Base-by-base conservation (phyloP, 2,888 invertebrate species). In the Leucophora obtusa region DNA sequence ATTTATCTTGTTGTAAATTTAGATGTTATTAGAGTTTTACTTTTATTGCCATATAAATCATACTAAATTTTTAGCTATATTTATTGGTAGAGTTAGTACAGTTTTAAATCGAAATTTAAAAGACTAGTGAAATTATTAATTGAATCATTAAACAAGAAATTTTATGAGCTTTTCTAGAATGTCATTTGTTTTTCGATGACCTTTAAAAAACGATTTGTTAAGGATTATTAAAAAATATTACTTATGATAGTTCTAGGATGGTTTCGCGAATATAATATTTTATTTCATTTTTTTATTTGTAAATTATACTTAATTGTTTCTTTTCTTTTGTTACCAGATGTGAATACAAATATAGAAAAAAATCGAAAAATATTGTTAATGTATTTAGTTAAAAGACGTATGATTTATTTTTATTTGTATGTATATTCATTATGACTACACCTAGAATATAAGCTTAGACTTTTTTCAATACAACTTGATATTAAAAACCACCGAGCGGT, bases 41-140 rank as follows among this genome's bases (percentile, higher is more conserved):
- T 75, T 80, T 80, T 80, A 80, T 80, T 71, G 68, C 74, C 79
- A 71, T 71, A 75, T 80, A 80, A 68, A 80, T 80, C 71, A 80
- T 66, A 71, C 9, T 59, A 38, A 24, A 69, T 69, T 69, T 33
- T 63, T 15, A 68, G 50, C 35, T 56, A 56, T 54, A 38, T 56
- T 69, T 60, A 24, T 38, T 47, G 47, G 28, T 66, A 63, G 62
- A 71, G 43, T 71, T 43, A 50, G 38, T 72, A 6, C 50, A 58
- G 21, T 50, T 14, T 56, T 68, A 38, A 65, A 65, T 47, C 7
- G 15, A 15, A 38, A 51, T 68, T 47, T 74, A 21, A 56, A 35
- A 53, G 43, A 62, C 56, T 6, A 43, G n/a, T n/a, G 21, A 18
- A 63, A 28, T 18, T 51, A 33, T 51, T 18, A 54, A 43, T 47